Conservation (phyloP, 2,888 invertebrate species). For the Sipunculus nudus region DNA sequence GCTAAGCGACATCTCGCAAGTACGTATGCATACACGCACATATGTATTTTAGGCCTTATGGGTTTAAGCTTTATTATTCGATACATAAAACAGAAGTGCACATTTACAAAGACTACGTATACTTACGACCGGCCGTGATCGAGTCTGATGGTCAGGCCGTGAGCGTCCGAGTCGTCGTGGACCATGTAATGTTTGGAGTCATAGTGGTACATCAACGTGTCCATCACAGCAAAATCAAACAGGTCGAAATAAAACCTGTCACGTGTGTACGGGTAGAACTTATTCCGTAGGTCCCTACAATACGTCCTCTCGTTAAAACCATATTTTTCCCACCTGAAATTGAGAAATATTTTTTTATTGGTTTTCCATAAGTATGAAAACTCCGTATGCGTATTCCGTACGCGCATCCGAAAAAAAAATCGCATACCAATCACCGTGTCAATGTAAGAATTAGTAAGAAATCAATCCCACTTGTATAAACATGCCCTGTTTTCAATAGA, state of each 20-base stretch:
- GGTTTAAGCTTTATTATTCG: too few relatives aligned
- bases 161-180: slow-evolving; percentile 24
- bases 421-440: too few relatives aligned
- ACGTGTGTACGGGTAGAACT: slow-evolving; percentile 29
- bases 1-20: too few relatives aligned
- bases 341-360: too few relatives aligned
- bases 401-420: not conserved
- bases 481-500: too few relatives aligned
- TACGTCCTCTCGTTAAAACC: slow-evolving; percentile 38
- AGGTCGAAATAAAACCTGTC: slow-evolving; percentile 34
- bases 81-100: too few relatives aligned
- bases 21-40: too few relatives aligned
- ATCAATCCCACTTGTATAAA: too few relatives aligned
- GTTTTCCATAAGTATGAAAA: too few relatives aligned
- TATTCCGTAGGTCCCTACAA: slow-evolving; percentile 28
- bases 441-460: too few relatives aligned
- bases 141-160: slow-evolving; percentile 38
- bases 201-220: slow-evolving; percentile 41
- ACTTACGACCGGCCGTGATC: slow-evolving; percentile 44
- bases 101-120: not conserved
- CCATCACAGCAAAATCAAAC: slow-evolving; percentile 41
- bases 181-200: slow-evolving; percentile 42
- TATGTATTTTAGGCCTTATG: too few relatives aligned
- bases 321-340: slow-evolving; percentile 32
- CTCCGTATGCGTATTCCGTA: too few relatives aligned